A percentile compares a stretch with the other conserved stretches of the same genome.
Evolutionary conservation across 2,888 invertebrate species (phyloP).

Genomic region (Sepioteuthis lessoniana): DNA sequence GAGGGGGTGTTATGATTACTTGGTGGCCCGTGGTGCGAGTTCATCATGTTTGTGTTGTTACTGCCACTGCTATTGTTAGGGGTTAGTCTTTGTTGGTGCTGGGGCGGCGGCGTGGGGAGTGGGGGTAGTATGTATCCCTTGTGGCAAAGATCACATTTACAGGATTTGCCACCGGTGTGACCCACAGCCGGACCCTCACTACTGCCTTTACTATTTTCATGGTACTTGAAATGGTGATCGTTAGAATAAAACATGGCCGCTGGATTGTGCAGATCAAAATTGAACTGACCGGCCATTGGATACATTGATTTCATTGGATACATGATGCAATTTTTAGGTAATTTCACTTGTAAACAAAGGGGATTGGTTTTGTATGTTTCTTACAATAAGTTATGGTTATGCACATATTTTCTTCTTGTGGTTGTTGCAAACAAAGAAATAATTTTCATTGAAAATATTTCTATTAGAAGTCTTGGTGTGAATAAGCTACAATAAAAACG

Average conservation of each 20-base stretch:
- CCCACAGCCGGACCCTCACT: not conserved
- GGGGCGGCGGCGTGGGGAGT: not conserved
- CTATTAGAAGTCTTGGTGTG: not conserved
- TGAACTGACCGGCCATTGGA: not conserved
- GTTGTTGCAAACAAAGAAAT: not conserved
- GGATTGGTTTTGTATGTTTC: not conserved
- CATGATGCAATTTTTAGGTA: not conserved
- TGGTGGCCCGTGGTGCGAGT: not conserved
- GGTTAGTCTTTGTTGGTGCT: not conserved
- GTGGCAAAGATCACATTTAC: slow-evolving; percentile 24
- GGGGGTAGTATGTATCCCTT: slow-evolving; percentile 35
- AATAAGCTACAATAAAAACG: not conserved
- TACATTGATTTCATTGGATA: slow-evolving; percentile 39
- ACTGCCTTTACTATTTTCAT: not conserved
- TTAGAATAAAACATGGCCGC: not conserved
- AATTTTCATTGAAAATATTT: not conserved
- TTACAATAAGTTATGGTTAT: not conserved
- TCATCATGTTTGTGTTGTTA: not conserved
- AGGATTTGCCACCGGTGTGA: slow-evolving; percentile 14
- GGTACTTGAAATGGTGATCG: not conserved
- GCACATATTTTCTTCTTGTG: not conserved
- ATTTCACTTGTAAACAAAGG: not conserved
- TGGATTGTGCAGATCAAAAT: slow-evolving; percentile 17
- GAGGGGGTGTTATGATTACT: not conserved
- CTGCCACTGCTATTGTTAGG: slow-evolving; percentile 8